Evolutionary conservation across 2,113 vertebrate genomes (phyloP).

Genomic region (Dissostichus mawsoni): DNA sequence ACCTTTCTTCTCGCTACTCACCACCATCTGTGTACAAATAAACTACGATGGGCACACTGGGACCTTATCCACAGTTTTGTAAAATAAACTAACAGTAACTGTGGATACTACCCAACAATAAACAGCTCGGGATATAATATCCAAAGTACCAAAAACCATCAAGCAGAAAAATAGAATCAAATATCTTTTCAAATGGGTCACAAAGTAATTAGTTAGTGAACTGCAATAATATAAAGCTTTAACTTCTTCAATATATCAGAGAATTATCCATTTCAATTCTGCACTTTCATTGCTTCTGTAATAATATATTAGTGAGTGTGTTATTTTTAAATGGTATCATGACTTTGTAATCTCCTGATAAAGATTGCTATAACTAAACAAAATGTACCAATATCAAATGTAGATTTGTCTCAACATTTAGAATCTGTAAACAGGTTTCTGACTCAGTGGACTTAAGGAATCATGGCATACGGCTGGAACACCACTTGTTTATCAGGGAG

Average conservation of each 20-base stretch:
- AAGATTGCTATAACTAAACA: neutral
- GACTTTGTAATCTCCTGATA: too few species aligned
- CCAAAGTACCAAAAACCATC: neutral
- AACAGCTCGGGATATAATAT: neutral
- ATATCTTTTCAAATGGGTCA: neutral
- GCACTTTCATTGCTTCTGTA: neutral
- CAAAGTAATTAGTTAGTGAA: neutral
- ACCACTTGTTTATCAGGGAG: too few species aligned
- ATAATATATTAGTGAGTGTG: neutral
- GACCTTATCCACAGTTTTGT: neutral
- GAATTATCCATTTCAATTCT: neutral
- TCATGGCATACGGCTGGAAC: too few species aligned
- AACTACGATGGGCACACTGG: slow-evolving; percentile 13
- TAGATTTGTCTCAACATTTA: neutral
- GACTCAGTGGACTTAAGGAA: neutral
- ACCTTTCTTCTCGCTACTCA: slow-evolving; percentile 38
- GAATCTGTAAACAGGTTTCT: neutral
- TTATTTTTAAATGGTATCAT: too few species aligned
- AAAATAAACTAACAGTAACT: neutral
- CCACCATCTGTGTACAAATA: slow-evolving; percentile 19
- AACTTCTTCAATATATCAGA: neutral
- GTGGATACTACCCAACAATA: neutral
- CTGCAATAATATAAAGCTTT: neutral
- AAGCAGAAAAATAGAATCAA: neutral
- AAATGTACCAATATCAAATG: neutral